Evolutionary conservation across 2,797 vertebrate species (phyloP), one percentile per base, ranked within the genome.

Genomic region (Artibeus jamaicensis): DNA sequence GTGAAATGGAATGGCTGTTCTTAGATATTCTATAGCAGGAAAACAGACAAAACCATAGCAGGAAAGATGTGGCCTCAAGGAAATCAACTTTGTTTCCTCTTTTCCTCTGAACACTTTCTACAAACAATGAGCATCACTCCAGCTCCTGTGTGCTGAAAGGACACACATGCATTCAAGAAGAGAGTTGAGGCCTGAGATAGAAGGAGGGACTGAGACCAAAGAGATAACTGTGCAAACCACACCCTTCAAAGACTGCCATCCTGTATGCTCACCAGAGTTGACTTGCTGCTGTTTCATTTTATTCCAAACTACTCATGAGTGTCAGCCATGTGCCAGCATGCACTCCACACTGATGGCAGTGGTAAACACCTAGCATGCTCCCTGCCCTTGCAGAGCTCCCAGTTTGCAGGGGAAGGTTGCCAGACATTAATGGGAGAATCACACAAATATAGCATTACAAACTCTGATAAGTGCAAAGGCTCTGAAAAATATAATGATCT

Each of bases 1-100:
- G 26, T 10, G 68, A 76, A 90, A 65, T 2, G 2, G 62, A 50
- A 74, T 5, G 39, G 55, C 42, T 74, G 2, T 19, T 3, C 46
- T 85, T 37, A 6, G 55, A 22, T 42, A 50, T 62, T 24, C 91
- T 91, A n/a, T 71, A 87, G 83, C 67, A 50, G 44, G 91, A 62
- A 37, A 79, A 74, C 55, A 46, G 44, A 70, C 39, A 46, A n/a
- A 77, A 39, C 16, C 1, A 5, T 34, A 48, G 32, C 46, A 42
- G 16, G 73, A 71, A 76, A 86, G n/a, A 46, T 29, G 4, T 34
- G 67, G 4, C 46, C 57, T 79, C 76, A n/a, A 55, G 32, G 34
- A n/a, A 18, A 9, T 2, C 29, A 14, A 24, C 16, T 48, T 65
- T 8, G 0, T 12, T 74, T 19, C 2, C 3, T 42, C 44, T 67